Evolutionary conservation across 2,888 invertebrate species (phyloP), one percentile per base, ranked within the genome.

Genomic region (Agrenia bidenticulata): DNA sequence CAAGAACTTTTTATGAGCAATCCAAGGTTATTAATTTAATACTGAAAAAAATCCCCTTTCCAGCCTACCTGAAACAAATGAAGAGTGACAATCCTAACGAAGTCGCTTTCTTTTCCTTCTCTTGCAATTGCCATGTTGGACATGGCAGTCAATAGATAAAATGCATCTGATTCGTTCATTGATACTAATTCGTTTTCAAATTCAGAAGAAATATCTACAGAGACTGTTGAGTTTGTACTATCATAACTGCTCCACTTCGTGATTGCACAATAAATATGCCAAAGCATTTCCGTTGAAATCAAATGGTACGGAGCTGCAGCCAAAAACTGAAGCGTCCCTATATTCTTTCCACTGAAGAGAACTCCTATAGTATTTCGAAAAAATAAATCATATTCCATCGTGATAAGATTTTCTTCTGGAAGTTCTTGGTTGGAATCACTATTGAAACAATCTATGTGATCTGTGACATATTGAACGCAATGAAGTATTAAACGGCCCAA

Each of bases 241-340:
- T 55, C 75, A 77, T 65, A 72, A 2, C 64, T 60, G 32, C 69
- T 70, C 76, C 76, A 76, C 32, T 70, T 73, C 0, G 76, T 74
- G 13, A 76, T 51, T n/a, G 67, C 23, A 2, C 85, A 85, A 78
- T 85, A 87, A 63, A 88, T 82, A 77, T 84, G 84, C 88, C 88
- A 88, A n/a, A 87, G 78, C 4, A 84, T 83, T 55, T 81, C 79
- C 0, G 82, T 78, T 11, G 86, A 84, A 27, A 88, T 83, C 54
- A 83, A 81, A 67, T 83, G 81, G 77, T 86, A 89, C 0, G 91
- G 90, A 73, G 90, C 82, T 21, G 88, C 86, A 15, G 89, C 88
- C 74, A 91, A 84, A 81, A 90, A 91, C 79, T 92, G 90, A 88
- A 90, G 89, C 1, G 89, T 87, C 9, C 89, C 89, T 67, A 89